Conservation (phyloP, 2,797 vertebrate genomes). For the Sebastes matsubarae region DNA sequence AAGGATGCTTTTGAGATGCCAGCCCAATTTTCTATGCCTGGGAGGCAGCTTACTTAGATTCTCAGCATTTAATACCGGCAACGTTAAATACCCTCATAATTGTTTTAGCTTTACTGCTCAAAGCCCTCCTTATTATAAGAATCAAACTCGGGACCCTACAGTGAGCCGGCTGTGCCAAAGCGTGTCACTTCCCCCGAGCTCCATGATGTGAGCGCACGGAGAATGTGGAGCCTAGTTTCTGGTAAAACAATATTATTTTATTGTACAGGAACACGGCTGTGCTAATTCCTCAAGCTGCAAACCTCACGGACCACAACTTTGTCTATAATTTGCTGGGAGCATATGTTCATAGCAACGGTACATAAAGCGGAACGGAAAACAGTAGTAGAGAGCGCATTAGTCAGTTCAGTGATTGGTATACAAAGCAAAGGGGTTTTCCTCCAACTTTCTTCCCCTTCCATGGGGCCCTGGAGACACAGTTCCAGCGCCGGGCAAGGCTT, state of each 20-base stretch:
- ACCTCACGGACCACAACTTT: conserved; percentile 84
- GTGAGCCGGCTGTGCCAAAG: conserved; percentile 41
- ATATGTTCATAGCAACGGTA: conserved; percentile 85
- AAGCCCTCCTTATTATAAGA: conserved; percentile 65
- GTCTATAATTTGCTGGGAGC: conserved; percentile 84
- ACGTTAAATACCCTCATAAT: conserved; percentile 68
- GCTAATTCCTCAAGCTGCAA: conserved; percentile 83
- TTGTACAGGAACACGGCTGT: conserved; percentile 82
- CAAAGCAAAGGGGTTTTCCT: conserved; percentile 79
- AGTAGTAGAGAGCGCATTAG: conserved; percentile 81
- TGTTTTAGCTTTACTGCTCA: conserved; percentile 69
- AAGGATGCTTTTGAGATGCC: conserved; percentile 67
- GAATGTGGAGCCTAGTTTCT: conserved; percentile 75
- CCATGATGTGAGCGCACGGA: conserved; percentile 59
- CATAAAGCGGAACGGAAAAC: conserved; percentile 85
- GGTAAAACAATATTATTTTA: conserved; percentile 85
- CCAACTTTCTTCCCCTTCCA: conserved; percentile 64
- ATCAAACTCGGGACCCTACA: conserved; percentile 59
- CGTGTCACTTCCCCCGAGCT: conserved; percentile 61
- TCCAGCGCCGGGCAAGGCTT: conserved; percentile 44
- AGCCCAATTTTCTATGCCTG: conserved; percentile 70
- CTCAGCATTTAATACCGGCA: conserved; percentile 64
- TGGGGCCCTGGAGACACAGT: conserved; percentile 71
- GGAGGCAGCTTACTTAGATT: conserved; percentile 71
- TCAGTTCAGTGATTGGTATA: conserved; percentile 79